Conservation (phyloP, 2,113 vertebrate genomes). For the Percopsis transmontana region DNA sequence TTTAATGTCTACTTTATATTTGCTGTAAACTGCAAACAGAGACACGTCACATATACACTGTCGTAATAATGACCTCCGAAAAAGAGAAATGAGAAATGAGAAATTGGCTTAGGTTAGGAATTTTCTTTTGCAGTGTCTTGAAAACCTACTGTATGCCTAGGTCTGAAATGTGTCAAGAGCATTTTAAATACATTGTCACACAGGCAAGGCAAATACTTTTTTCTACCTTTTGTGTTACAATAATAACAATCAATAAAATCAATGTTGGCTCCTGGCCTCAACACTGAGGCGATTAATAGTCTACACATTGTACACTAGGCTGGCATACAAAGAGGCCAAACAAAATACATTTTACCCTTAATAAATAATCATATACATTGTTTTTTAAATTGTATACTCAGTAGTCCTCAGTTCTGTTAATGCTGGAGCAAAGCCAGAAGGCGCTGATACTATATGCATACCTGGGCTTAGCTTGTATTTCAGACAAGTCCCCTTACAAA, state of each 20-base stretch:
- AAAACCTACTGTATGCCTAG: conserved; percentile 9
- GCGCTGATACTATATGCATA: conserved; percentile 16
- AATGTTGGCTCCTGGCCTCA: too few relatives aligned
- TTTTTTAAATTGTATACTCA: too few relatives aligned
- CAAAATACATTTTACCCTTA: too few relatives aligned
- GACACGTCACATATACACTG: neutral
- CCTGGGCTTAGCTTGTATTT: conserved; percentile 36
- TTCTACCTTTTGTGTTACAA: too few relatives aligned
- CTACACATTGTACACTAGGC: too few relatives aligned
- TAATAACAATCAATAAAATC: too few relatives aligned
- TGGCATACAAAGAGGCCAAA: too few relatives aligned
- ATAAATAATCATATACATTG: too few relatives aligned
- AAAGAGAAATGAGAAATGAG: neutral
- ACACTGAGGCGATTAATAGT: too few relatives aligned
- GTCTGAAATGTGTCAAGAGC: neutral
- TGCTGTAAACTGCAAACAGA: neutral
- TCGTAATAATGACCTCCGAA: too few relatives aligned
- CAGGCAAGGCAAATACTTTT: neutral
- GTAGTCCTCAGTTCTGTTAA: neutral
- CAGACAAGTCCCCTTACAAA: conserved; percentile 24
- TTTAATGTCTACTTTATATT: neutral
- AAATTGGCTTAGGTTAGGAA: conserved; percentile 3
- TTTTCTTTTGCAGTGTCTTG: neutral
- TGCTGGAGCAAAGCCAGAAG: conserved; percentile 6
- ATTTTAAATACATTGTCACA: conserved; percentile 11